Evolutionary conservation across 2,113 vertebrate genomes (phyloP), one percentile per base, ranked within the genome.

Genomic region (Mustelus asterias): DNA sequence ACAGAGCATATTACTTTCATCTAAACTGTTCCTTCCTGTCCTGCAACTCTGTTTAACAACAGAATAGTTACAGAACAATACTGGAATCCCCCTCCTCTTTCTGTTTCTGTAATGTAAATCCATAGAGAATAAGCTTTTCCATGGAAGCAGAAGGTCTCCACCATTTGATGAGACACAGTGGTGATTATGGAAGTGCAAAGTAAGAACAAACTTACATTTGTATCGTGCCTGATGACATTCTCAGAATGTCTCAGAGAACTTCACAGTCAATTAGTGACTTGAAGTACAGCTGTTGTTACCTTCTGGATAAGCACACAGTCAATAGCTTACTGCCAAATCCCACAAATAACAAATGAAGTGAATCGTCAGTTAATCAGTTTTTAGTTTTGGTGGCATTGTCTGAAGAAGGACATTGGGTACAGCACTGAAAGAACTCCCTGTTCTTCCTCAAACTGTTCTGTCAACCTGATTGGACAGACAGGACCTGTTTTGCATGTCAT

Each of bases 21-120:
- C 41, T 48, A 95, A 95, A 95, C 29, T 95, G 65, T 94, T 3
- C 54, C 69, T 72, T 95, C 94, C 44, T 95, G 94, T 48, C 94
- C 69, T 72, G 9, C 14, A 37, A 48, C 26, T 76, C 69, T 95
- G 93, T 44, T 70, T 48, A 95, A 70, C n/a, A 94, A 94, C 41
- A 29, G 93, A 33, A 29, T 72, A 37, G 16, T 93, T 63, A 65
- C 29, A 93, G 63, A 65, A 65, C n/a, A 76, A 95, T 48, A 48
- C 67, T 22, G 26, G 67, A 95, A 76, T 54, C 94, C 37, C 88
- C 63, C 22, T 48, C 44, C 41, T 29, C 48, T 69, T 94, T 94
- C 8, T 24, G 41, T n/a, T 58, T 63, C 24, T 60, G 88, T 95
- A 24, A 48, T 33, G 6, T 76, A 76, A 54, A 54, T 72, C 22